These are phyloP conservation scores for Pherbina coryleti DNA, from an alignment of 2,888 invertebrate species.

Conservation along the genomic window DNA sequence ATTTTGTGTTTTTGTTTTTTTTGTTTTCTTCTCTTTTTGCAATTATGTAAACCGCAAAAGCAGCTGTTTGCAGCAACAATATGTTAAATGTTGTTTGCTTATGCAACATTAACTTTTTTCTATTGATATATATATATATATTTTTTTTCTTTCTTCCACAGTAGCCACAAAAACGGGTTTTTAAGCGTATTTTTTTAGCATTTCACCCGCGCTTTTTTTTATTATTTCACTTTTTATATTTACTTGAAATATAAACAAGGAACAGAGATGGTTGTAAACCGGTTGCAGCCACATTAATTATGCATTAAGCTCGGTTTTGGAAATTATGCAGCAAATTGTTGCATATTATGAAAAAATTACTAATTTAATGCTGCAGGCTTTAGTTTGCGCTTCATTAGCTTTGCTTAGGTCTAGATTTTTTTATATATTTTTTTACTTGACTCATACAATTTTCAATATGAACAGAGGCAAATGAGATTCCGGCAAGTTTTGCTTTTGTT, in stretches of 20 bases:
- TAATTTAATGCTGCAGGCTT: no score
- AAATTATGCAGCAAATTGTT: no score
- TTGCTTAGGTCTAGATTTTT: no score
- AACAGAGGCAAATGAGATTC: no score
- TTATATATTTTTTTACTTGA: no score
- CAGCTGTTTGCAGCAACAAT: conserved; percentile 1
- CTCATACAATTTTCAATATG: no score
- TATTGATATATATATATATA: conserved; percentile 6
- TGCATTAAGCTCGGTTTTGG: no score
- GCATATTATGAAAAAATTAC: no score
- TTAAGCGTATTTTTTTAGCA: not conserved
- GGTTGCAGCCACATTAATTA: no score
- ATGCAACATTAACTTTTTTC: conserved; percentile 5
- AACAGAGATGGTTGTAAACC: not conserved
- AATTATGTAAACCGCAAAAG: conserved; percentile 2
- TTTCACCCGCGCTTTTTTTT: not conserved
- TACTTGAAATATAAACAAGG: not conserved
- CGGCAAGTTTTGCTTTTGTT: no score
- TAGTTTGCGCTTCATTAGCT: no score
- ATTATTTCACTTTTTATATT: not conserved
- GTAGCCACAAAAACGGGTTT: no score
- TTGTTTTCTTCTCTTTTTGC: not conserved
- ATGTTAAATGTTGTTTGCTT: not conserved
- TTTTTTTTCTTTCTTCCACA: not conserved
- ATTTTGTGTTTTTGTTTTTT: not conserved